phyloP scores from a whole-genome alignment of 1,140 invertebrate genomes.

The Zophobas atratus region DNA sequence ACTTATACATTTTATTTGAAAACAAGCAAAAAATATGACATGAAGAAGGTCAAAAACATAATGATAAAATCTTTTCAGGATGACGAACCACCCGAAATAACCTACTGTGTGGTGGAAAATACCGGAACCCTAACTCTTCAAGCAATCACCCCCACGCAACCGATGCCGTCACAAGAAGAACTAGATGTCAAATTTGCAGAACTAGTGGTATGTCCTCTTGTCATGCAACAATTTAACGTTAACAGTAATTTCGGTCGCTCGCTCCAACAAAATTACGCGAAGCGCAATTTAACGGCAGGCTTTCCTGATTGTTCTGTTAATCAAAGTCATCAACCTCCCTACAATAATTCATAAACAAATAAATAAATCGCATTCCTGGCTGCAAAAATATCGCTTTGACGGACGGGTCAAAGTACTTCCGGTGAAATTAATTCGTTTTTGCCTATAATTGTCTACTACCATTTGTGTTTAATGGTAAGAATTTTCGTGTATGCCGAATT shows the following conservation, averaged over 20 bases:
- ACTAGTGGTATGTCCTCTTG: conserved; percentile 82
- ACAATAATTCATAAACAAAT: conserved; percentile 4
- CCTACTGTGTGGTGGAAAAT: conserved; percentile 90
- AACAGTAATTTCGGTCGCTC: not conserved
- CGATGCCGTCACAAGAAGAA: conserved; percentile 94
- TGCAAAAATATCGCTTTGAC: conserved; percentile 2
- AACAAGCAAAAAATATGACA: too few relatives aligned
- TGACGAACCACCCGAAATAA: conserved; percentile 93
- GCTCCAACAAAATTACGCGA: not conserved
- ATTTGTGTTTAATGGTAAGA: conserved; percentile 13
- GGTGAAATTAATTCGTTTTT: conserved; percentile 36
- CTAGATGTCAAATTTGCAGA: conserved; percentile 95
- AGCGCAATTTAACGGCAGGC: conserved; percentile 22
- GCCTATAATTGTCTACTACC: conserved; percentile 6
- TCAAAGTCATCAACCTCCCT: conserved; percentile 37
- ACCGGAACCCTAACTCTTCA: conserved; percentile 88
- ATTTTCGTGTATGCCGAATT: not conserved
- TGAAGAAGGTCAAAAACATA: not conserved
- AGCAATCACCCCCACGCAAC: conserved; percentile 88
- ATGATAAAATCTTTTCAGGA: conserved; percentile 74
- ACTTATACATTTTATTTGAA: too few relatives aligned
- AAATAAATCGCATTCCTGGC: conserved; percentile 8
- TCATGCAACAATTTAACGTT: not conserved
- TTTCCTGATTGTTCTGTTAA: conserved; percentile 25
- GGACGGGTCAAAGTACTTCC: conserved; percentile 21